A percentile compares a stretch with the other conserved stretches of the same genome.
Evolutionary conservation across 2,797 vertebrate species (phyloP).

Genomic region (Neosilurus hyrtlii): DNA sequence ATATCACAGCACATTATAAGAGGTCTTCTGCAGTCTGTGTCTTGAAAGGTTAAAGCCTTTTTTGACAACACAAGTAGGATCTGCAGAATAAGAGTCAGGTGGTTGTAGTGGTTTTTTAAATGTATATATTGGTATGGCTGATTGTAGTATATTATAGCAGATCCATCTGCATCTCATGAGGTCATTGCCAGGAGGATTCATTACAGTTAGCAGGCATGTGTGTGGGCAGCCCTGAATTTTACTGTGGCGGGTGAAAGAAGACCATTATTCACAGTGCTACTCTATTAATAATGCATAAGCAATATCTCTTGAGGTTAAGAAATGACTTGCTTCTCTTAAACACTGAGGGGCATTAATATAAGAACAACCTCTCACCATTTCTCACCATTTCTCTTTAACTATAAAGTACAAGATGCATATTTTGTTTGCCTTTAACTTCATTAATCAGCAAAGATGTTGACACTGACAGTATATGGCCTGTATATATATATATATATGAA

Average conservation of each 20-base stretch:
- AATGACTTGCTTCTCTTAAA: slow-evolving; percentile 14
- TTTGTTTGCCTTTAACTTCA: slow-evolving; percentile 40
- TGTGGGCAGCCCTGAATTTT: slow-evolving; percentile 15
- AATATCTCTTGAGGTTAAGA: slow-evolving; percentile 44
- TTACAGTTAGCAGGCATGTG: slow-evolving; percentile 1
- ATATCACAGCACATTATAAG: no score
- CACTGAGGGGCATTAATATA: slow-evolving; percentile 13
- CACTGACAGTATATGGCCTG: background rate
- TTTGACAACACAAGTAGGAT: no score
- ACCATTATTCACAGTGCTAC: slow-evolving; percentile 15
- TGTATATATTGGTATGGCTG: no score
- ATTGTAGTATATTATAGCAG: background rate
- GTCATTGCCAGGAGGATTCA: slow-evolving; percentile 13
- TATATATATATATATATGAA: background rate
- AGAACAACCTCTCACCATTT: background rate
- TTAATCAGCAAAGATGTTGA: slow-evolving; percentile 17
- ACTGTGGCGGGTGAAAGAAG: slow-evolving; percentile 13
- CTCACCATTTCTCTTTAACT: background rate
- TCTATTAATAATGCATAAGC: slow-evolving; percentile 44
- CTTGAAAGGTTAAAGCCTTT: no score
- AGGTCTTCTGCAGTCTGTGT: no score
- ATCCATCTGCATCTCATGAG: slow-evolving; percentile 1
- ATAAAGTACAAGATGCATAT: background rate
- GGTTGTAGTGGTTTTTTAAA: no score
- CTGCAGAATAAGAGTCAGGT: no score